Base-by-base conservation (phyloP, 2,888 invertebrate species). In the Trisateles emortualis region DNA sequence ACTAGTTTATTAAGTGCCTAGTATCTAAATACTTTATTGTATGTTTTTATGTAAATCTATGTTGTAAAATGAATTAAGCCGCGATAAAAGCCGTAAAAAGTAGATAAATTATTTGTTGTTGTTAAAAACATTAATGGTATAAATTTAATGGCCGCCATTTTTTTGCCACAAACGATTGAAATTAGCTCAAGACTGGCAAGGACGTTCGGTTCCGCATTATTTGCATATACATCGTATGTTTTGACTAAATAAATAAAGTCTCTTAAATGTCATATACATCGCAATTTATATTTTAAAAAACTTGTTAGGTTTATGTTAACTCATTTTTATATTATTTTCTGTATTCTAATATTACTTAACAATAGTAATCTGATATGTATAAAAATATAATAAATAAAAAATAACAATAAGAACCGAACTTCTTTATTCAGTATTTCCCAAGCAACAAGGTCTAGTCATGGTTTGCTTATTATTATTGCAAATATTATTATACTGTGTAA, bases 171-270 rank as follows among this genome's bases (percentile, higher is more conserved):
- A 65, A 64, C 62, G 52, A 58, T 69, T 61, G 65, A 64, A 69
- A 73, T 70, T 68, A 71, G 65, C 67, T 50, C 52, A 69, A 52
- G 51, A 51, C 50, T 52, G 59, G 50, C 76, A 77, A 79, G 78
- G 79, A 42, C 73, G 55, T 6, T 52, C 8, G 41, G 75, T 78
- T 76, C 72, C 68, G 65, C 71, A 66, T 69, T 58, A 76, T 78
- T 76, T 70, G 65, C 66, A 69, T 74, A 69, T 54, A 57, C 14
- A 24, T 26, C 35, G 36, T 67, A 50, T 42, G 56, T 58, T 52
- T 59, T 39, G 59, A 59, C 54, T 55, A 64, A 61, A 68, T 52
- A 68, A 69, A 68, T 59, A 72, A 63, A 62, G 53, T 52, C 59
- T 60, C 59, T 53, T 62, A 57, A 63, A 64, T 66, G 55, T 65